Base-by-base conservation (phyloP, 2,888 invertebrate species). In the Tachina lurida region DNA sequence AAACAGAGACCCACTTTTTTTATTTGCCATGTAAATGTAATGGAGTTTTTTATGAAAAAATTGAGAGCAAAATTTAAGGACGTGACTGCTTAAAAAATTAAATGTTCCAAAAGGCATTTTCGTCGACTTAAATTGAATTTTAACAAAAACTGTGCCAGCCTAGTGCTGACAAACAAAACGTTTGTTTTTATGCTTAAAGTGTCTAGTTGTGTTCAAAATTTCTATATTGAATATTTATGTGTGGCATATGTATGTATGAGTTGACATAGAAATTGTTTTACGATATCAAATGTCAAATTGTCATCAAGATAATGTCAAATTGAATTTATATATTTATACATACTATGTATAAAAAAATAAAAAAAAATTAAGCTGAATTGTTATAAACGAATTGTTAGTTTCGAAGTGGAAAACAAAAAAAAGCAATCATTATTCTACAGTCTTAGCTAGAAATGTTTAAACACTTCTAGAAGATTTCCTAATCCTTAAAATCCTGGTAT, bases 261-360 rank as follows among this genome's bases (percentile, higher is more conserved):
- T 68, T 62, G 45, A 71, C 74, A 78, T 52, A 45, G 73, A 80
- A 83, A 86, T 83, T 83, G 86, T 80, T 86, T 86, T 83, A 86
- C 83, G 86, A 83, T 83, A 86, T 80, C 86, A 73, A 83, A 83
- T 86, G 76, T 86, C 86, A 86, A 86, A 83, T 83, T 86, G 86
- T 79, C 83, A 83, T 86, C 86, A 80, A 73, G 86, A 86, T 86
- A 86, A 86, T 86, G 83, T 83, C 86, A 86, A 86, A 86, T 86
- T 86, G 86, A 86, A 83, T 80, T 86, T 81, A 86, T 73, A 79
- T 86, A 67, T 73, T 7, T 31, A 0, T 31, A 31, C 4, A 0
- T 31, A n/a, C n/a, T n/a, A 31, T 31, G 1, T 0, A 31, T 1
- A 31, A 31, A 31, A 31, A 31, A 31, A 31, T 31, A 31, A 31